Evolutionary conservation across 2,888 invertebrate genomes (phyloP), one percentile per base, ranked within the genome.

Genomic region (Diaperis boleti): DNA sequence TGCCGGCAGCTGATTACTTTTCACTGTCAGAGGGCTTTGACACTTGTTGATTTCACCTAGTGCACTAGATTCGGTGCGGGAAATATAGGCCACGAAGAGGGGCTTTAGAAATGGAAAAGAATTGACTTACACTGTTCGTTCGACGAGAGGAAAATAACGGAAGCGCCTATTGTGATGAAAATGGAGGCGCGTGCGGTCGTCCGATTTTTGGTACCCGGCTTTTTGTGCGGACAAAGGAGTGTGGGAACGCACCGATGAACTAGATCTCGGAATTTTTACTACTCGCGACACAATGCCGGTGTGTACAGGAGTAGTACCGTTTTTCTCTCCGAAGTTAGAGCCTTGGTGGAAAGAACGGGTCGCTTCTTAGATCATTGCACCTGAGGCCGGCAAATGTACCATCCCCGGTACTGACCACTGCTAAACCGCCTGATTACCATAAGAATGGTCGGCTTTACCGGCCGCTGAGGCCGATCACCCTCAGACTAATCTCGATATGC

Each of bases 1-100:
- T 35, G 63, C 63, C 59, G 22, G 44, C 59, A 64, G 64, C 33
- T 59, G 65, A 62, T 63, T 68, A 66, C 74, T 68, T 74, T 74
- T 74, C 74, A 74, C 74, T 74, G 74, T 71, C 73, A 72, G 72
- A 69, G 74, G 72, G 72, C 72, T 72, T 73, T 74, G 72, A 73
- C 73, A 73, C 71, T 68, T 64, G 55, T 64, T 64, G 70, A 70
- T 74, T 74, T 74, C 74, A 74, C 74, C 74, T 73, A 74, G 71
- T 74, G 74, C 71, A 72, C 74, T 72, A 74, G 71, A 72, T 73
- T 67, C 67, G n/a, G 63, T 62, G 62, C 62, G 63, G 61, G 69
- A 62, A 71, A 74, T n/a, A n/a, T 72, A 60, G 74, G 73, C 70
- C 72, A 69, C 44, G 54, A 64, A 59, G 67, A 64, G 67, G 65